These are phyloP conservation scores for Leptosomus discolor DNA, from an alignment of 2,113 vertebrate species.

Conservation along the genomic window DNA sequence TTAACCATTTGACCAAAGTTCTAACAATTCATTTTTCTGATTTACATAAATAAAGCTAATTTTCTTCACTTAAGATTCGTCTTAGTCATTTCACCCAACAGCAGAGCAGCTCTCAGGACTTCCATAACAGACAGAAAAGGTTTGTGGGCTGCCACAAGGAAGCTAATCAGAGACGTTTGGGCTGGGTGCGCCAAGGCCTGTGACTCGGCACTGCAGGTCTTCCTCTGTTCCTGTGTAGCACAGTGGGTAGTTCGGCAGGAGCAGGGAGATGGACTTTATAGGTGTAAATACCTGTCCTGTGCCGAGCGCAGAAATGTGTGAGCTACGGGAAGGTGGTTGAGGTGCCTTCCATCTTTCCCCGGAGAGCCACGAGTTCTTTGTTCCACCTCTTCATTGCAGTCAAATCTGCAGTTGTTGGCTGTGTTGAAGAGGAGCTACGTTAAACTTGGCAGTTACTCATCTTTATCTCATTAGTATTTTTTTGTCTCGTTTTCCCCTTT, in stretches of 20 bases:
- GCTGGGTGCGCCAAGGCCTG: not conserved
- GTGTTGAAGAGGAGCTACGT: not conserved
- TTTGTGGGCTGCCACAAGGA: not conserved
- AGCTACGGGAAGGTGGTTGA: not conserved
- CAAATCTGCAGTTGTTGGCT: not conserved
- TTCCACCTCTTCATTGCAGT: not conserved
- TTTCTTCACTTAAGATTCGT: conserved; percentile 69
- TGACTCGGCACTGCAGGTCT: not conserved
- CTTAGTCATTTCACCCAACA: conserved; percentile 16
- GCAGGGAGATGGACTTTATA: not conserved
- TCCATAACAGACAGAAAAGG: not conserved
- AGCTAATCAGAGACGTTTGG: not conserved
- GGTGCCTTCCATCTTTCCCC: not conserved
- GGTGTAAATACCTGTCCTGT: not conserved
- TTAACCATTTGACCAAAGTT: conserved; percentile 72
- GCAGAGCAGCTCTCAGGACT: not conserved
- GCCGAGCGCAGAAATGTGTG: not conserved
- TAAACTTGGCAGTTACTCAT: not conserved
- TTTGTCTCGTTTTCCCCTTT: not conserved
- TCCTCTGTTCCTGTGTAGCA: not conserved
- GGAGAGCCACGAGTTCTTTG: not conserved
- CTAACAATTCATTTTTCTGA: conserved; percentile 80
- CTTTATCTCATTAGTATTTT: not conserved
- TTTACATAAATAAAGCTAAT: conserved; percentile 82
- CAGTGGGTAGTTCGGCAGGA: not conserved